Evolutionary conservation across 2,113 vertebrate species (phyloP), one percentile per base, ranked within the genome.

Genomic region (Pterophyllum scalare): DNA sequence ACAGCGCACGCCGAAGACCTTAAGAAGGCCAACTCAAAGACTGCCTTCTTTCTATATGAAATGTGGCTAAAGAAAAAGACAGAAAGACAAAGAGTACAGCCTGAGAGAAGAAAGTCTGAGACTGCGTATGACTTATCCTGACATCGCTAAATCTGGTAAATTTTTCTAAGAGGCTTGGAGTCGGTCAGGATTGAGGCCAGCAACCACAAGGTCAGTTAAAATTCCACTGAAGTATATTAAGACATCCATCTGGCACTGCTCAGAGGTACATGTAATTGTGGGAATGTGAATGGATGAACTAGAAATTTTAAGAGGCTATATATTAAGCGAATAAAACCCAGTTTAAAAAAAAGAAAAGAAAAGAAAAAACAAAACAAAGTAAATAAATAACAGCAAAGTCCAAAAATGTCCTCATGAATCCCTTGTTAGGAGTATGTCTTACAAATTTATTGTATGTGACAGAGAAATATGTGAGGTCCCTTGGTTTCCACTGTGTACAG

Each of bases 161-260:
- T 87, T 83, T 83, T 83, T 92, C 89, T 83, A 89, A 93, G 93
- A 91, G 79, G 89, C 85, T 93, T 87, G 91, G 77, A 88, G 76
- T 77, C 8, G 28, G 84, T 87, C 88, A 87, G 89, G 90, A 92
- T 93, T 90, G 90, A 92, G 91, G 93, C 93, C 93, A 92, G 82
- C 83, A 81, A 88, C 90, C 90, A 80, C 85, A 91, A 85, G 92
- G 90, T 93, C 89, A 92, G 75, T 52, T 85, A 61, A 89, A 92
- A 93, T 89, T 91, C 89, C 79, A 87, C 79, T 80, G 22, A 65
- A 91, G 87, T 88, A 89, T 89, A 93, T 91, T 92, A 88, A 90
- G 90, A 87, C 87, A 60, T 82, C 88, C 89, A 88, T 92, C 88
- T 91, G 92, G 86, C 90, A 83, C 13, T 0, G 49, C 59, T 87